Percentiles rank a stretch among this genome's conserved stretches.
phyloP scores from a whole-genome alignment of 2,113 vertebrate genomes.

The Dicentrarchus labrax region DNA sequence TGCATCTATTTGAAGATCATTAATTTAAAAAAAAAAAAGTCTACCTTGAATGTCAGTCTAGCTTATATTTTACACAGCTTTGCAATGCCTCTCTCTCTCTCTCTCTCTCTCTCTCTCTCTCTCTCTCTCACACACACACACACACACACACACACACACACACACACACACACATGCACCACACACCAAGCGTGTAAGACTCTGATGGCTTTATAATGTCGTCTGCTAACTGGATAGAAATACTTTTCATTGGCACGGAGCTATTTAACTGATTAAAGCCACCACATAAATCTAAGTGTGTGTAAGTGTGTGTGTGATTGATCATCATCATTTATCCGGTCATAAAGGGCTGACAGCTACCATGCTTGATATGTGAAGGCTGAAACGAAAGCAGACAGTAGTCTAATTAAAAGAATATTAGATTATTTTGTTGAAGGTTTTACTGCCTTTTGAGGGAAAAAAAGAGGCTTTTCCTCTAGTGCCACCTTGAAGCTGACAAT shows the following conservation, averaged over 20 bases:
- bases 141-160: conserved; percentile 14
- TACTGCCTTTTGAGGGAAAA: neutral
- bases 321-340: conserved; percentile 54
- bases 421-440: conserved; percentile 25
- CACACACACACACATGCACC: neutral
- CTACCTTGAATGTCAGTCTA: neutral
- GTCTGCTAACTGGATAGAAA: conserved; percentile 46
- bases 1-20: conserved; percentile 4
- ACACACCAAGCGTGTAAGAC: neutral
- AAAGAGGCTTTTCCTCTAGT: neutral
- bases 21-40: neutral
- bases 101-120: too few species aligned
- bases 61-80: neutral
- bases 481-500: neutral
- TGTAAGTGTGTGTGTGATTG: conserved; percentile 41
- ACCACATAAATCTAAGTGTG: conserved; percentile 67
- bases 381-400: conserved; percentile 49
- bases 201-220: conserved; percentile 68
- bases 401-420: conserved; percentile 45
- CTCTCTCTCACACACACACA: conserved; percentile 5
- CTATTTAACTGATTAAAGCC: conserved; percentile 76
- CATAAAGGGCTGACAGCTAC: conserved; percentile 52
- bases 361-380: conserved; percentile 27
- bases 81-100: too few species aligned
- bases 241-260: conserved; percentile 41